Base-by-base conservation (phyloP, 2,888 invertebrate genomes). In the Spodoptera picta region DNA sequence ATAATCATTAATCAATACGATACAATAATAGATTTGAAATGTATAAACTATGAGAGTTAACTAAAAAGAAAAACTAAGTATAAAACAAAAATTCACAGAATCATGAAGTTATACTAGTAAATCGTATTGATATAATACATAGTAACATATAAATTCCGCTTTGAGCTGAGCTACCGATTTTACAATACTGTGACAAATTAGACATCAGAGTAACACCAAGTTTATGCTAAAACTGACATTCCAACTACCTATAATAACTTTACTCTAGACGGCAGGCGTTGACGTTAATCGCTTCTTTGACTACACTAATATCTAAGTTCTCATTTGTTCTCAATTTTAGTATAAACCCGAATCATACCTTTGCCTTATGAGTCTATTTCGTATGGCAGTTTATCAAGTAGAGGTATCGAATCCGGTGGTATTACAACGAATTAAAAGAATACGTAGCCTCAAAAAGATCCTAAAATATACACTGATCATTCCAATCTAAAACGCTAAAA, bases 371-470 rank as follows among this genome's bases (percentile, higher is more conserved):
- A 69, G 71, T 78, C 68, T 74, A 72, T 60, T 64, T 60, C 44
- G 47, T 79, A 77, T 75, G 79, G 81, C 83, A 82, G 83, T 83
- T 74, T 65, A 27, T 27, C 27, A 73, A 58, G 66, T 69, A 70
- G 65, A 69, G 69, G 62, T 75, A 77, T 72, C 63, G 53, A 54
- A 78, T 63, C 73, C 75, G 83, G 82, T 82, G 81, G 79, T 78
- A 76, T 66, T 67, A 69, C 53, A 69, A 75, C 60, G 57, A 73
- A 67, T 67, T 72, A 72, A 56, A 69, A 69, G 65, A 75, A 75
- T 64, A 62, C 65, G 74, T 86, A 86, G 87, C 86, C 87, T 86
- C 87, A 80, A 86, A 80, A 80, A 79, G 55, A 75, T 72, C 63
- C 77, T 77, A 77, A 79, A 81, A 73, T 75, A 80, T 77, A 81